Conservation (phyloP, 2,113 vertebrate species). For the Poicephalus meyeri region DNA sequence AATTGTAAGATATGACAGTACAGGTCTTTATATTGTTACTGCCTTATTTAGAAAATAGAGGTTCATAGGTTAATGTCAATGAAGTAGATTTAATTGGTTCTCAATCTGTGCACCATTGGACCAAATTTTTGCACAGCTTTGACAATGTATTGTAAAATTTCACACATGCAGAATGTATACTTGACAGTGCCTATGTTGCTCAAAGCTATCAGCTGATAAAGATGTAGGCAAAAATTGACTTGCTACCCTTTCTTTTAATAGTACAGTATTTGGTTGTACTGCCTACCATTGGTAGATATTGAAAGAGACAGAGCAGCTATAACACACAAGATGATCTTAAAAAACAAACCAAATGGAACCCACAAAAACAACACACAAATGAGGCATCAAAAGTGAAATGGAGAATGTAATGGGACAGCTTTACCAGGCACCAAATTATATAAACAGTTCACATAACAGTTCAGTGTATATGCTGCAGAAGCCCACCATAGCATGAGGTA, state of each 20-base stretch:
- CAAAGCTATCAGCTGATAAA: neutral
- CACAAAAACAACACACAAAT: neutral
- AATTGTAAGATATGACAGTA: neutral
- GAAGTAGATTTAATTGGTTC: neutral
- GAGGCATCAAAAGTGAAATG: neutral
- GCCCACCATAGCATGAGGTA: neutral
- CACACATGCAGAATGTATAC: neutral
- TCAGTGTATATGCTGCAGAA: neutral
- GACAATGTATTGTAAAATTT: neutral
- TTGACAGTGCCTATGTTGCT: neutral
- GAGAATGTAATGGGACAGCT: neutral
- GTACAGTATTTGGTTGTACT: neutral
- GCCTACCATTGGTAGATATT: neutral
- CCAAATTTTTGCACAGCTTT: neutral
- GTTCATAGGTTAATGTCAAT: neutral
- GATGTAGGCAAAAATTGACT: neutral
- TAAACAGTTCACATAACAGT: neutral
- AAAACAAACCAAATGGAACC: neutral
- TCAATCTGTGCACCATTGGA: neutral
- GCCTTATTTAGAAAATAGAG: neutral
- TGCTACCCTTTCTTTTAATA: neutral
- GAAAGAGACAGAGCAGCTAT: neutral
- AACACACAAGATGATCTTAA: neutral
- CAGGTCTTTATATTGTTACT: neutral
- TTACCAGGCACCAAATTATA: neutral